Base-by-base conservation (phyloP, 2,797 vertebrate species). In the Poeciliopsis turneri region DNA sequence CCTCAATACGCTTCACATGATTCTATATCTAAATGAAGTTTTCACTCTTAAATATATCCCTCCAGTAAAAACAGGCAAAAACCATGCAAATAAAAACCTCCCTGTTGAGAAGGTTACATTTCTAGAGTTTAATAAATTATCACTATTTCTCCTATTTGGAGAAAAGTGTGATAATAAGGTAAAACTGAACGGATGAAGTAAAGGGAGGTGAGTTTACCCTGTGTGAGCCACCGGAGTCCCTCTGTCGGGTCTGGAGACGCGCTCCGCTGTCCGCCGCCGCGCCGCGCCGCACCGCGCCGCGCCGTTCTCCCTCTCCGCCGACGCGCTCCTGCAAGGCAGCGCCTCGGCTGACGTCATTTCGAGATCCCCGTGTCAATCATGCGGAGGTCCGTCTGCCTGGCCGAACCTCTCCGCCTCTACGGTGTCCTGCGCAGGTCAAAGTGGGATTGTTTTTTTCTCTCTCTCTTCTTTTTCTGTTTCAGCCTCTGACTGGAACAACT, bases 311-410 rank as follows among this genome's bases (percentile, higher is more conserved):
- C 76, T 5, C 76, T 70, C 74, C 16, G 41, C 59, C 18, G 12
- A 61, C 25, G 20, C 53, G 2, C 51, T 73, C 57, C 70, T 51
- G 13, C 47, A 66, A 74, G 72, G 57, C 78, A 46, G 78, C 43
- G 8, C 46, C 74, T 45, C 16, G 30, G 28, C 82, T 86, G 84
- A 86, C 81, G 83, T 85, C 75, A 82, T 15, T 39, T 18, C 6
- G n/a, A 79, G 33, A 55, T 49, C 51, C 43, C 57, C 9, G 2
- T 68, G 59, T 76, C 72, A 76, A 0, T 80, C 55, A 30, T 28
- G 43, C 41, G 51, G 47, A 15, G 10, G 13, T 33, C 18, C 28
- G 13, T 72, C 68, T 39, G 15, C 9, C 69, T 5, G 23, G 30
- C 10, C 13, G 20, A 51, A 11, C 25, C 46, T 4, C 23, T 53